Evolutionary conservation across 2,113 vertebrate species (phyloP), one percentile per base, ranked within the genome.

Genomic region (Canis aureus): DNA sequence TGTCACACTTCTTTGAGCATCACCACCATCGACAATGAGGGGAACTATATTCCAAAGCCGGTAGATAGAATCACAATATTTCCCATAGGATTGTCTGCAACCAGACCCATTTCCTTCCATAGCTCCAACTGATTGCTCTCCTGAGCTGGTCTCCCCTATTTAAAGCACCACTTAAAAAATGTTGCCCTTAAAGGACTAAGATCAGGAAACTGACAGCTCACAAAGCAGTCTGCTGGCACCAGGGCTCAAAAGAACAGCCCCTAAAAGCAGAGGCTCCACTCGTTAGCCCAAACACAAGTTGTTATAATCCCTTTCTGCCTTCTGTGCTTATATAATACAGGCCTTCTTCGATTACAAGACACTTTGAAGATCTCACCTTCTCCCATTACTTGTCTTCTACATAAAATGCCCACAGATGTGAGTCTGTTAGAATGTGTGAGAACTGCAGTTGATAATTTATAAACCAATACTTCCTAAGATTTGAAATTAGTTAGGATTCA

Each of bases 331-430:
- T 92, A 95, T 96, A 98, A 92, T 92, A 97, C 97, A 98, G 98
- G 49, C 98, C 98, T 98, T 98, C 98, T 99, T 98, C 96, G 64
- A 97, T 99, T 99, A 99, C 99, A 94, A 97, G 98, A 98, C 98
- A 98, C 98, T 99, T 99, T 99, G 98, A 99, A 99, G 98, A 98
- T 99, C 98, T 98, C 99, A 99, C 99, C 98, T 99, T 99, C 99
- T 99, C 98, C 98, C 98, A 97, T 99, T 99, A 98, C 99, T 98
- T 99, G 98, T 98, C 98, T 98, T 98, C 98, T 98, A 98, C 97
- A 98, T 98, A 98, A 99, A 99, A 98, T 93, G 91, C 81, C 96
- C 98, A 93, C 99, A 99, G 99, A 99, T 99, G 99, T 99, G 98
- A 97, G 98, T 71, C 98, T 98, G 98, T 97, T 97, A 60, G 98